Base-by-base conservation (phyloP, 2,888 invertebrate genomes). In the Tachina fera region DNA sequence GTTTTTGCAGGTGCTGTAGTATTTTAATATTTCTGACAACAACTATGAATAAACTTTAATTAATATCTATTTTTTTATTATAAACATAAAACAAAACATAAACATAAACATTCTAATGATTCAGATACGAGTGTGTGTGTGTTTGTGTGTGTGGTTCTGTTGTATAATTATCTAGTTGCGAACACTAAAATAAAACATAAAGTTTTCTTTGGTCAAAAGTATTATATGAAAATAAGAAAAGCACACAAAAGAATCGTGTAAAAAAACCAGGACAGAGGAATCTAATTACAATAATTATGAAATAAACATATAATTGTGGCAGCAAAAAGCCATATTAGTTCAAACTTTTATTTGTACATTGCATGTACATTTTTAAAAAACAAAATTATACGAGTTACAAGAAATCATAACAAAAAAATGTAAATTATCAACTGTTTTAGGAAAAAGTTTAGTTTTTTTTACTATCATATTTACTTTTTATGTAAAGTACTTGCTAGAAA, bases 161-260 rank as follows among this genome's bases (percentile, higher is more conserved):
- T 31, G 9, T 45, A 31, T 13, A 77, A 76, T 82, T 83, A 84
- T 83, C 87, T 87, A 81, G 82, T 76, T 72, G 80, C 84, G 87
- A 87, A 87, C 87, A 87, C 80, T 75, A 53, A 51, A 58, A 16
- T 47, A 39, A 19, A 68, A 67, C 31, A 31, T 6, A 22, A 60
- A 67, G 22, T 68, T 47, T 47, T 49, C n/a, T 51, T 43, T 51
- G 31, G 47, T 43, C 53, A 61, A 22, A 39, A 56, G 49, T 49
- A 45, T 60, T 49, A 19, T 39, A 49, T 31, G 2, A 31, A 31
- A 31, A 58, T 13, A 19, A 61, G 65, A 1, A 75, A 47, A 31
- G 39, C 39, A 58, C 16, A 39, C 16, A 39, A n/a, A 67, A 47
- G 39, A 65, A 45, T n/a, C 19, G 39, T 13, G 5, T 11, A 72